Evolutionary conservation across 30 jellyfish, hydroid and myxozoan species (phyloP).

Genomic region (Cassiopea xamachana): DNA sequence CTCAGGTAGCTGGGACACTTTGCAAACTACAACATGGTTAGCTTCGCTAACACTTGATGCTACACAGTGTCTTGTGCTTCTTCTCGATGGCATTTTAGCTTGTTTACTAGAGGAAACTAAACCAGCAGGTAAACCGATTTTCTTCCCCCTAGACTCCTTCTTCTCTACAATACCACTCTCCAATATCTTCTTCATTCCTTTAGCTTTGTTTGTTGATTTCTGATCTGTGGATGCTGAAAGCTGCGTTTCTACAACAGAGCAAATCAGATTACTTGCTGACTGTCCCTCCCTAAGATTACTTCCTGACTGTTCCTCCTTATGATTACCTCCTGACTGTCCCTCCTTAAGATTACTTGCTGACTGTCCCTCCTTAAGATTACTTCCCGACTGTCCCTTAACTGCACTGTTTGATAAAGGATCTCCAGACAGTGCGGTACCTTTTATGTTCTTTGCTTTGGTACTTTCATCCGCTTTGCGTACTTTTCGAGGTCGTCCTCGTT

Average conservation of each 20-base stretch:
- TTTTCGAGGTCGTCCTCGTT: not conserved
- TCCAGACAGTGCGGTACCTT: not conserved
- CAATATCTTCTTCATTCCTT: not conserved
- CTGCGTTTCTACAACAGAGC: not conserved
- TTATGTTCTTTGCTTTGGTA: not conserved
- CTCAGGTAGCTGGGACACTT: constrained; percentile 23
- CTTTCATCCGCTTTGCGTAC: not conserved
- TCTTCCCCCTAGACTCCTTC: not conserved
- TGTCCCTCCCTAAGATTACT: not conserved
- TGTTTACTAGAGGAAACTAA: not conserved
- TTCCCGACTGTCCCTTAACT: not conserved
- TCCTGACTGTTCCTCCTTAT: no score
- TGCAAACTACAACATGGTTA: constrained; percentile 7
- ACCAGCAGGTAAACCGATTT: not conserved
- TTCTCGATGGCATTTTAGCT: not conserved
- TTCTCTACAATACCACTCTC: not conserved
- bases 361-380: not conserved
- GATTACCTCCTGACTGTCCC: no score
- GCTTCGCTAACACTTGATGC: not conserved
- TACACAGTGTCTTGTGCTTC: constrained; percentile 15
- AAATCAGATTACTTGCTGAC: not conserved
- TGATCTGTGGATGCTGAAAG: not conserved
- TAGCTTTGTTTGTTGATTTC: not conserved
- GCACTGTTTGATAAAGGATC: not conserved
- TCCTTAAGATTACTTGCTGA: no score